These are phyloP conservation scores for Helogale parvula DNA, from an alignment of 2,113 vertebrate species.

Conservation along the genomic window DNA sequence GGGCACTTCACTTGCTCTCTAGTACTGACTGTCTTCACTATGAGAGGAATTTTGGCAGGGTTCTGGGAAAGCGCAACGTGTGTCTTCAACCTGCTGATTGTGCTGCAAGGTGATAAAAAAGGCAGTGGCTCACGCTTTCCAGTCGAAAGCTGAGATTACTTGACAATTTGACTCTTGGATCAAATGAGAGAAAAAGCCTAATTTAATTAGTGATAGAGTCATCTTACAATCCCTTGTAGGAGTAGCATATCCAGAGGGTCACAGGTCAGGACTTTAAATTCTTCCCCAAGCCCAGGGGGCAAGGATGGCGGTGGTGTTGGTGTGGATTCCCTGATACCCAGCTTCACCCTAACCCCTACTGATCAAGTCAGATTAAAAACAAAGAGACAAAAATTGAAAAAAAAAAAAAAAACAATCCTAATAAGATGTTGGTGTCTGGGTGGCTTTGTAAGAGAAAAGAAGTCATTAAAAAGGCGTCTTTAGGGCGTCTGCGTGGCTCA, in stretches of 20 bases:
- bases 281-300: background rate
- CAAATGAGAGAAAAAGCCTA: background rate
- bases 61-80: background rate
- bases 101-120: background rate
- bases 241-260: background rate
- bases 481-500: too few relatives aligned
- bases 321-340: background rate
- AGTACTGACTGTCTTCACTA: background rate
- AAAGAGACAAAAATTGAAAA: background rate
- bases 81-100: background rate
- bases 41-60: background rate
- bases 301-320: background rate
- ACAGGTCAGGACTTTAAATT: background rate
- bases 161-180: background rate
- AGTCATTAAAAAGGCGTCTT: background rate
- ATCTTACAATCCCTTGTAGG: background rate
- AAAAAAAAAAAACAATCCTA: background rate
- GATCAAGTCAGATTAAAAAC: background rate
- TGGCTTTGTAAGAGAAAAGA: background rate
- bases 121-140: background rate
- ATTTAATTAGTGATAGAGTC: background rate
- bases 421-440: background rate
- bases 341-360: background rate
- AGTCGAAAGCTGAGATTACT: background rate
- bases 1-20: background rate